phyloP scores from a whole-genome alignment of 1,140 invertebrate genomes.

The Chlorops oryzae region DNA sequence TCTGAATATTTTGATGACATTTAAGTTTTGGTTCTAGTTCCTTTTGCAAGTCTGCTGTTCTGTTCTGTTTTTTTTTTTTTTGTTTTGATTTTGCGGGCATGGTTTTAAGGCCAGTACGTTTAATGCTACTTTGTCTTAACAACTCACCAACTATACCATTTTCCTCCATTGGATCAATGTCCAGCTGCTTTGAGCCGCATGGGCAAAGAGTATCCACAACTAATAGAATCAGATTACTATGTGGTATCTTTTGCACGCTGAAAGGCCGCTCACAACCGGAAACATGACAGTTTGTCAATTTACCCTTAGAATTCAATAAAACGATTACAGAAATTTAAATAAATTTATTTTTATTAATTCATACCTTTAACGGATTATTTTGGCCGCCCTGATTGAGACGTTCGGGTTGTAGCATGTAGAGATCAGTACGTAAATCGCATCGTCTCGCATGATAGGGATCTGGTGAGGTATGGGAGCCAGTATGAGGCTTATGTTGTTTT shows the following conservation, averaged over 20 bases:
- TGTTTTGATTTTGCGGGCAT: no score
- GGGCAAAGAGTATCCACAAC: constrained; percentile 86
- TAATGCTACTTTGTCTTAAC: no score
- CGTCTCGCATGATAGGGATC: constrained; percentile 59
- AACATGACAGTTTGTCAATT: constrained; percentile 82
- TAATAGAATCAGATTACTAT: constrained; percentile 83
- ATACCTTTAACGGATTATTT: constrained; percentile 60
- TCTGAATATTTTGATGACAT: no score
- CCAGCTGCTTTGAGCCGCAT: constrained; percentile 76
- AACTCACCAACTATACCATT: constrained; percentile 39
- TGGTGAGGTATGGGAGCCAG: constrained; percentile 47
- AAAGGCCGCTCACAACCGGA: constrained; percentile 87
- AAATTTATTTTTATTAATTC: constrained; percentile 2
- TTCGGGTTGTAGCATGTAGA: constrained; percentile 78
- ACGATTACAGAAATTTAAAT: not conserved
- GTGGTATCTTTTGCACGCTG: constrained; percentile 86
- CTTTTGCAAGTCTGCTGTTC: no score
- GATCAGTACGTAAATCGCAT: constrained; percentile 80
- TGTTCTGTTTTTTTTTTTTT: no score
- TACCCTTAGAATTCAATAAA: constrained; percentile 56
- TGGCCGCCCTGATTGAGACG: constrained; percentile 70
- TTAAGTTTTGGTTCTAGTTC: no score
- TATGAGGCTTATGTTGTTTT: constrained; percentile 47
- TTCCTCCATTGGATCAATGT: constrained; percentile 71
- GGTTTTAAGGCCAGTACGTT: no score